A percentile compares a stretch with the other conserved stretches of the same genome.
Evolutionary conservation across 2,113 vertebrate species (phyloP).

Genomic region (Peromyscus californicus): DNA sequence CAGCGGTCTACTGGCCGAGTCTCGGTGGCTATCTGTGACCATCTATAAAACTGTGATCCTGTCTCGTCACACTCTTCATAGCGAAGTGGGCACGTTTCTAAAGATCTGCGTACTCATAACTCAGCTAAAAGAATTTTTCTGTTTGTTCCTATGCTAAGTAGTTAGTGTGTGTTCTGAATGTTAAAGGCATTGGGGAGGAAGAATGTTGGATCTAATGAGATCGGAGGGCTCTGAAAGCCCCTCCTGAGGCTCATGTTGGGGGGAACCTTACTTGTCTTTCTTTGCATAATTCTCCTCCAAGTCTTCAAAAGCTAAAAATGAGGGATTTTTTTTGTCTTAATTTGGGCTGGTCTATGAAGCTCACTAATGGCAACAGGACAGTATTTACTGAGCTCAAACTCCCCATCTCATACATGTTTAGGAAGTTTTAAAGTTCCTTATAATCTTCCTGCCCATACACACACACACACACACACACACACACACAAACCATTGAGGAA

Average conservation of each 20-base stretch:
- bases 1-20: neutral
- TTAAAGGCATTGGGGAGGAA: neutral
- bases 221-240: neutral
- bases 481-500: neutral
- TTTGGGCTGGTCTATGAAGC: neutral
- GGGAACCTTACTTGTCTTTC: neutral
- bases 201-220: neutral
- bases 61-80: neutral
- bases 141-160: neutral
- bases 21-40: neutral
- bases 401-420: neutral
- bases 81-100: neutral
- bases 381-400: neutral
- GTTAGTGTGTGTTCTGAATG: neutral
- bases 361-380: neutral
- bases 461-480: neutral
- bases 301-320: neutral
- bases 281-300: neutral
- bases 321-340: neutral
- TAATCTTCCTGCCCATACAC: neutral
- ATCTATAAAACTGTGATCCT: neutral
- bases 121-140: neutral
- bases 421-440: neutral
- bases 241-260: neutral
- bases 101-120: slow-evolving; percentile 9